Base-by-base conservation (phyloP, 2,113 vertebrate species). In the Bufo bufo region DNA sequence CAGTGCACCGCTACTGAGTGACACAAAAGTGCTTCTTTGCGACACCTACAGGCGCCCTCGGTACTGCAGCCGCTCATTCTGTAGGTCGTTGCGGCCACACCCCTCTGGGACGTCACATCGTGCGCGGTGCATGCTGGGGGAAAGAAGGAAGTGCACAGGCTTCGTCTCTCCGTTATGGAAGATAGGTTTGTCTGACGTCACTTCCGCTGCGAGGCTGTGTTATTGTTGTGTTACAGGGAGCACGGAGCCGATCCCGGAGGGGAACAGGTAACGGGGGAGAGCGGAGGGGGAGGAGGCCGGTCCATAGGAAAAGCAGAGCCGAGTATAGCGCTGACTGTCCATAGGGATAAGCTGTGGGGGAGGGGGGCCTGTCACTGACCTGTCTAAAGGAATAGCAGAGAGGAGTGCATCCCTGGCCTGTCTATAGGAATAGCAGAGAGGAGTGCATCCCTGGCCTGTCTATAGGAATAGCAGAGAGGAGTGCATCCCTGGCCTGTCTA, bases 201-300 rank as follows among this genome's bases (percentile, higher is more conserved):
- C 85, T 79, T 86, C 85, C 85, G 20, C 45, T 69, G 77, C 54
- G n/a, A 52, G 84, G 16, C 47, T 63, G 84, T 85, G 71, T 77
- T 86, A 86, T 86, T 86, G 56, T 86, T 85, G 72, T 85, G 69
- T 54, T 58, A 7, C 16, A 43, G 50, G 50, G 47, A 7, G n/a
- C 33, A 14, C 19, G 9, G 52, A 45, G 33, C 19, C 71, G 71
- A 58, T 14, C n/a, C 17, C 16, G 14, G 52, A 6, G 8, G 71
- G 4, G 4, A 59, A 1, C 23, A 45, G 84, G 71, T 45, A 59
- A 59, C 20, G 13, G 43, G 43, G 65, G 9, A 2, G 0, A 11
- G 80, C 58, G 56, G 16, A 82, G n/a, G 58, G 16, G 54, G 4
- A 61, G 78, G 4, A 33, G 56, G 17, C 58, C 33, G 16, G 33